Evolutionary conservation across 30 jellyfish, hydroid and myxozoan genomes (phyloP), one percentile per base, ranked within the genome.

Genomic region (Cassiopea andromeda): DNA sequence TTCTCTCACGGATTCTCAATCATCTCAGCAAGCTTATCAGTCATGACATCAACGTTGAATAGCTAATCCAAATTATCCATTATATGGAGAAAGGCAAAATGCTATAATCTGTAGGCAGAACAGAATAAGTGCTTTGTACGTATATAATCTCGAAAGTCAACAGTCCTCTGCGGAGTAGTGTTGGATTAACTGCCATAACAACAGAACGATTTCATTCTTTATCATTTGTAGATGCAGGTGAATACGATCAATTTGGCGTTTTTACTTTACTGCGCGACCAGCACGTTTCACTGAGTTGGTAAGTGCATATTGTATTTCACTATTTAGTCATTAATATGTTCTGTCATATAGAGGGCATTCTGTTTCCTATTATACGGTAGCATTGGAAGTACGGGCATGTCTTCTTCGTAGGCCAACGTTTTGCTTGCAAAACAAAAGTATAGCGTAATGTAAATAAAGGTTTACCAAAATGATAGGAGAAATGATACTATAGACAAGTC

Each of bases 131-230:
- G 10, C 64, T 54, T 54, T 54, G 12, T 54, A 3, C 0, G 64
- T 54, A 54, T 3, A 54, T 54, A 3, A 10, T 10, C 64, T 54
- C 64, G 7, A 54, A 10, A 54, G 10, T 54, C 7, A 54, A 10
- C 7, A 10, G 2, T 47, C 82, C 81, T 43, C 81, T 81, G 90
- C 81, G 90, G 90, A 81, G 90, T 78, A 81, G 57, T 12, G 7
- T 15, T 57, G 84, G 89, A 86, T 86, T 85, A 76, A 77, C 93
- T 86, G 83, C 85, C 88, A 74, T 74, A 86, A 86, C 93, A 86
- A 86, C 93, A 75, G 67, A 74, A 69, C 47, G 85, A 45, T 18
- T 77, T 77, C 73, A 49, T 77, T 77, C 75, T 48, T 75, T 60
- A 60, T 10, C 66, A 15, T 43, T 77, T 70, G n/a, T 2, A 27